Evolutionary conservation across 1,140 invertebrate species (phyloP).

Genomic region (Stegodyphus mimosarum): DNA sequence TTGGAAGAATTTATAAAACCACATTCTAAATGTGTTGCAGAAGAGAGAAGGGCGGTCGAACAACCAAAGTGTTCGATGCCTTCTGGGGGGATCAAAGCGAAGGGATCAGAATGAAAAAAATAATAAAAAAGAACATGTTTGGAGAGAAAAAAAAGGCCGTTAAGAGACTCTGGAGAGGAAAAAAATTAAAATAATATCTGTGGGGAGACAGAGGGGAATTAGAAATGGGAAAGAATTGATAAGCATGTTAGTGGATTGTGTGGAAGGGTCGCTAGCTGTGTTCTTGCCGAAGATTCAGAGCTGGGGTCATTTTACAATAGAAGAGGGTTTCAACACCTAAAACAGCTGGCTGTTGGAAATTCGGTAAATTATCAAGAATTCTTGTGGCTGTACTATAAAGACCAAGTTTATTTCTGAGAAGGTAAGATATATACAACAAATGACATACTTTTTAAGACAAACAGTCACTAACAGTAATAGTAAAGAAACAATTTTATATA

Average conservation of each 20-base stretch:
- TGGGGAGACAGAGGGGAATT: background rate
- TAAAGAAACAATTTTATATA: too few species aligned
- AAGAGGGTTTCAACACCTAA: background rate
- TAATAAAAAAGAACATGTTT: background rate
- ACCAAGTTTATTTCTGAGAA: too few species aligned
- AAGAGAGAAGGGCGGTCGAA: background rate
- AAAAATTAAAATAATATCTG: conserved; percentile 13
- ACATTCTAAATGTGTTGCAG: background rate
- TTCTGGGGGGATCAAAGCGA: conserved; percentile 2
- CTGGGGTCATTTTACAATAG: background rate
- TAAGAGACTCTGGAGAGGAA: background rate
- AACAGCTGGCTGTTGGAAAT: conserved; percentile 23
- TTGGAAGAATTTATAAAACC: background rate
- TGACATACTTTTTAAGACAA: too few species aligned
- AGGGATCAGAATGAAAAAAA: background rate
- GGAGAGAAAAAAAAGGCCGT: background rate
- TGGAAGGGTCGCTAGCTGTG: too few species aligned
- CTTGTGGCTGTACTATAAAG: too few species aligned
- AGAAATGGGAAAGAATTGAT: conserved; percentile 10
- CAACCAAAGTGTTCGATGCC: background rate
- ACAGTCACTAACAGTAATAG: too few species aligned
- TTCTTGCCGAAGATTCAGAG: conserved; percentile 1
- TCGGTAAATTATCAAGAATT: background rate
- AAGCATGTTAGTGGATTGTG: too few species aligned
- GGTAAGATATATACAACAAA: too few species aligned